Evolutionary conservation across 2,888 invertebrate species (phyloP).

Genomic region (Cryptocephalus primarius): DNA sequence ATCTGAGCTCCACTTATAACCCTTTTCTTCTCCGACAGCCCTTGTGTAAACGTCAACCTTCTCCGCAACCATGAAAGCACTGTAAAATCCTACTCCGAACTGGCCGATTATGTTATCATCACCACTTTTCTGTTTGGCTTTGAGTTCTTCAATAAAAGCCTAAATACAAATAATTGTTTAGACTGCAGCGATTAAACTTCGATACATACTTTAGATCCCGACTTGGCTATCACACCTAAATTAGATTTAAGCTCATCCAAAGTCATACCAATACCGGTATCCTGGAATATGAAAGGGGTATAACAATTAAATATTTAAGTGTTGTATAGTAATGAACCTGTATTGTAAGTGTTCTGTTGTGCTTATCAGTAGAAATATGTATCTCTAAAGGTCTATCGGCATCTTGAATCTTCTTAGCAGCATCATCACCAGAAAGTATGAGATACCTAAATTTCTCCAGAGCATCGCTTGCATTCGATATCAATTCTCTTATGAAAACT

Average conservation of each 20-base stretch:
- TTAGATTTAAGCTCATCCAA: constrained; percentile 83
- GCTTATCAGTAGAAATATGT: constrained; percentile 79
- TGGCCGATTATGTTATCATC: constrained; percentile 84
- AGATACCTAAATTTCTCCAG: constrained; percentile 86
- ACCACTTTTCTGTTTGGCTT: constrained; percentile 48
- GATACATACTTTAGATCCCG: constrained; percentile 71
- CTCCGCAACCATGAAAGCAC: constrained; percentile 94
- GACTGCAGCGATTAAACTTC: not conserved
- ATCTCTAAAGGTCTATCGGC: constrained; percentile 71
- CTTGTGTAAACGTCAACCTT: constrained; percentile 86
- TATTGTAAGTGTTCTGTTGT: constrained; percentile 70
- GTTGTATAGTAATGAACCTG: constrained; percentile 47
- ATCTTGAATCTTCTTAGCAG: constrained; percentile 40
- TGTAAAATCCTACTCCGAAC: constrained; percentile 98
- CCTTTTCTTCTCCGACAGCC: constrained; percentile 56
- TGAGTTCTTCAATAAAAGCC: constrained; percentile 78
- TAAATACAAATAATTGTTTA: constrained; percentile 21
- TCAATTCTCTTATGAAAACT: constrained; percentile 90
- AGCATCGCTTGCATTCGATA: constrained; percentile 96
- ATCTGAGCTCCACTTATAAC: constrained; percentile 83
- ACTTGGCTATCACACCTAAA: constrained; percentile 90
- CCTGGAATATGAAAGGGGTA: constrained; percentile 42
- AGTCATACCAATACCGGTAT: constrained; percentile 92
- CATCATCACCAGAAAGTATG: constrained; percentile 44
- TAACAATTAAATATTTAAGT: not conserved